Evolutionary conservation across 2,888 invertebrate species (phyloP).

Genomic region (Ormyrus labotus): DNA sequence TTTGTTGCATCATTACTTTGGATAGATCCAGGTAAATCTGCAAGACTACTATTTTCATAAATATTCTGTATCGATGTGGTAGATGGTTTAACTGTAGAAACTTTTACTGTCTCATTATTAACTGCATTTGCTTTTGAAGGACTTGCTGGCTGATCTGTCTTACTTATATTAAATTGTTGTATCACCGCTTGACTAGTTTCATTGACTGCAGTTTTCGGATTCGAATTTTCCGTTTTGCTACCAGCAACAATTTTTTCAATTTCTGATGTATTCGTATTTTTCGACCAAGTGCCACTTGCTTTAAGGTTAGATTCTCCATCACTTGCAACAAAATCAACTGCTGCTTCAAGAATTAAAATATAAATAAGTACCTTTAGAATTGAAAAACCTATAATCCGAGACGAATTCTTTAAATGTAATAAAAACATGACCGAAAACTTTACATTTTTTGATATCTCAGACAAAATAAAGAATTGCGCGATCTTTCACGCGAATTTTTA

Average conservation of each 20-base stretch:
- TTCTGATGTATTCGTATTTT: constrained; percentile 19
- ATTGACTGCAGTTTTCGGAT: constrained; percentile 1
- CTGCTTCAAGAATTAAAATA: constrained; percentile 15
- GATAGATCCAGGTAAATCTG: constrained; percentile 24
- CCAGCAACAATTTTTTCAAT: constrained; percentile 21
- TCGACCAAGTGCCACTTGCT: background rate
- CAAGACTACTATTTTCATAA: constrained; percentile 9
- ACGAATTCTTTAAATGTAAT: constrained; percentile 20
- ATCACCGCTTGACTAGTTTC: constrained; percentile 26
- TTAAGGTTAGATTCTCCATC: constrained; percentile 51
- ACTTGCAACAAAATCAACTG: constrained; percentile 31
- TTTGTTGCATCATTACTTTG: constrained; percentile 59
- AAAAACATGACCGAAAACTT: constrained; percentile 51
- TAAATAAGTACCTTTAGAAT: constrained; percentile 24
- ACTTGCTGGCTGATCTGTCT: background rate
- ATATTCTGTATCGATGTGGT: constrained; percentile 4
- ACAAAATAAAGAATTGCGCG: constrained; percentile 26
- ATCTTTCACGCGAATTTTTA: constrained; percentile 14
- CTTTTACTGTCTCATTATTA: constrained; percentile 11
- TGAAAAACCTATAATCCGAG: background rate
- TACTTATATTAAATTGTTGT: constrained; percentile 11
- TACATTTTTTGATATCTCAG: constrained; percentile 31
- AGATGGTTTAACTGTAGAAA: constrained; percentile 3
- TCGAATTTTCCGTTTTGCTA: constrained; percentile 15
- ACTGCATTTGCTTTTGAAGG: constrained; percentile 1